phyloP scores from a whole-genome alignment of 2,888 invertebrate genomes.

The Gastracanthus pulcherrimus region DNA sequence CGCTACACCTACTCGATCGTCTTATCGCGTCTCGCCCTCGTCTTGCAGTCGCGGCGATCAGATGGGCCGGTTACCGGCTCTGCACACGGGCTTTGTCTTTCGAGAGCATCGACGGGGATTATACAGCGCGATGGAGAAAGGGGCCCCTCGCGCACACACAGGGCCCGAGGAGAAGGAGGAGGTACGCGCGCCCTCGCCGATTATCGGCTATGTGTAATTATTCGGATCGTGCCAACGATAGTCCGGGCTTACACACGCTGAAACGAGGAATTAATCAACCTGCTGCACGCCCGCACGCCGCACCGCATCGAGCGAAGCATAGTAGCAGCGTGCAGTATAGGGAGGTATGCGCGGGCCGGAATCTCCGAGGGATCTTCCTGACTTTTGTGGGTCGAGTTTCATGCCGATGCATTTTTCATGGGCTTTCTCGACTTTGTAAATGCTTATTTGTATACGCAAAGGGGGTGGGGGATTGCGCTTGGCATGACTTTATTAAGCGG shows the following conservation, averaged over 20 bases:
- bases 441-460: background rate
- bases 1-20: background rate
- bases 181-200: constrained; percentile 3
- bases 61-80: background rate
- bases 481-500: too few species aligned
- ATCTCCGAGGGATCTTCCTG: background rate
- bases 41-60: background rate
- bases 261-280: constrained; percentile 42
- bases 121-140: too few species aligned
- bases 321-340: too few species aligned
- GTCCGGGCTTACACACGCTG: background rate
- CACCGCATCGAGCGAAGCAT: too few species aligned
- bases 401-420: constrained; percentile 13
- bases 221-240: constrained; percentile 36
- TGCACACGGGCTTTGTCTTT: constrained; percentile 22
- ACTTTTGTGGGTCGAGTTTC: constrained; percentile 10
- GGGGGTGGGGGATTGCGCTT: too few species aligned
- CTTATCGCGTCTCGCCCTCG: background rate
- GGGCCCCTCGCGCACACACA: too few species aligned
- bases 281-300: background rate
- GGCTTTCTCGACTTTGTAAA: background rate
- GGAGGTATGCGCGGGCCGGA: too few species aligned
- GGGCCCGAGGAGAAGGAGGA: background rate
- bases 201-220: constrained; percentile 38
- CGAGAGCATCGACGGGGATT: constrained; percentile 28